These are phyloP conservation scores for Thumatha senex DNA, from an alignment of 2,888 invertebrate genomes.

Conservation along the genomic window DNA sequence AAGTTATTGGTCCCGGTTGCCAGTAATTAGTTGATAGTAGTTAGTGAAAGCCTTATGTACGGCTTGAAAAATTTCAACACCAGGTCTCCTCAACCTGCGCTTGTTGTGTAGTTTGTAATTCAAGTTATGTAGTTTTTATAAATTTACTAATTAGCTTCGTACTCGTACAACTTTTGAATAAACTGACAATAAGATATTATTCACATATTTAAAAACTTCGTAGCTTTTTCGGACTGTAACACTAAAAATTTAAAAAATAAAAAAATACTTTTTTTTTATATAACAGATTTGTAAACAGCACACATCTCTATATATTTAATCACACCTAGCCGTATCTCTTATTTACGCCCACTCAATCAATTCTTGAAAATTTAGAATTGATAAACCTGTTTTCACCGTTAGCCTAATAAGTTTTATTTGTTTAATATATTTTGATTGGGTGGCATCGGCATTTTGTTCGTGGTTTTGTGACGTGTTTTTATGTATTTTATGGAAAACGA, in stretches of 20 bases:
- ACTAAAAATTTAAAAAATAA: not conserved
- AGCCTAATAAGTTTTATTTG: slow-evolving; percentile 23
- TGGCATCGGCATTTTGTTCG: slow-evolving; percentile 3
- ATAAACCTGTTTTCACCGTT: slow-evolving; percentile 39
- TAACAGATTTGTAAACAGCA: not conserved
- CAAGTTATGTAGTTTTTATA: not conserved
- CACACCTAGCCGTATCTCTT: slow-evolving; percentile 16
- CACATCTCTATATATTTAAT: slow-evolving; percentile 1
- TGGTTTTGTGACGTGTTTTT: not conserved
- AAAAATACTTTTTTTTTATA: slow-evolving; percentile 2
- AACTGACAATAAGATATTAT: too few relatives aligned
- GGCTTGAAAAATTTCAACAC: too few relatives aligned
- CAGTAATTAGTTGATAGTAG: too few relatives aligned
- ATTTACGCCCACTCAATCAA: slow-evolving; percentile 33
- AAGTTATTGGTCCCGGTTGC: too few relatives aligned
- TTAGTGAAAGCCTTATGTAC: too few relatives aligned
- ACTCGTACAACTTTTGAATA: not conserved
- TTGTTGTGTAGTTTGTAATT: too few relatives aligned
- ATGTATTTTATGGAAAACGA: too few relatives aligned
- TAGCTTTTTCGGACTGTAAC: not conserved
- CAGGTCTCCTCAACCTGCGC: too few relatives aligned
- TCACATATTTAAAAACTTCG: not conserved
- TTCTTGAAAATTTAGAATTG: slow-evolving; percentile 34
- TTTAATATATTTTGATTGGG: slow-evolving; percentile 11
- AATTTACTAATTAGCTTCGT: too few relatives aligned